phyloP scores from a whole-genome alignment of 64 coral and sea anemone genomes.

The Pachyseris speciosa region DNA sequence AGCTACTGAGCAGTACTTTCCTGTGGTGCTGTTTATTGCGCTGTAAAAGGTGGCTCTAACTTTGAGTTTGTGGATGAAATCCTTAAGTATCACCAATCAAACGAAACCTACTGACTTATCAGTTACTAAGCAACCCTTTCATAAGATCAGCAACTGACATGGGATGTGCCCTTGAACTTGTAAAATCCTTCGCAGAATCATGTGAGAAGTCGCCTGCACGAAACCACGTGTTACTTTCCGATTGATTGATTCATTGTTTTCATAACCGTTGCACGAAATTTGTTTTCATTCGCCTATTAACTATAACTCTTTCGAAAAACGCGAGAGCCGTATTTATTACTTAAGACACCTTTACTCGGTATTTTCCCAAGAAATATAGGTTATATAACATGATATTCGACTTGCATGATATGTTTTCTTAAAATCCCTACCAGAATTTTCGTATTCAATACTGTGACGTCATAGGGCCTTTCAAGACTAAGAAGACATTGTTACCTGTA shows the following conservation, averaged over 20 bases:
- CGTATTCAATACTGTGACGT: no score
- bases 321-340: not conserved
- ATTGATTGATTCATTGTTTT: not conserved
- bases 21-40: no score
- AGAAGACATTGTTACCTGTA: no score
- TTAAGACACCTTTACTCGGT: not conserved
- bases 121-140: not conserved
- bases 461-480: no score
- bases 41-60: no score
- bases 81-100: not conserved
- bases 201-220: no score
- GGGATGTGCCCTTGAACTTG: no score
- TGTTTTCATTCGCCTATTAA: not conserved
- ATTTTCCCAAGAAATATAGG: not conserved
- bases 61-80: not conserved
- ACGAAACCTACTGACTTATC: not conserved
- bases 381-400: not conserved
- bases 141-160: not conserved
- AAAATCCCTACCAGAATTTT: no score
- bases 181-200: no score
- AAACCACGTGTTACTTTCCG: no score
- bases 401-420: not conserved
- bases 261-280: not conserved
- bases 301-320: not conserved
- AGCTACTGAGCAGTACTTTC: not conserved